Percentiles rank a stretch among this genome's conserved stretches.
Conservation (phyloP, 2,113 vertebrate species). For the Sylvilagus bachmani region DNA sequence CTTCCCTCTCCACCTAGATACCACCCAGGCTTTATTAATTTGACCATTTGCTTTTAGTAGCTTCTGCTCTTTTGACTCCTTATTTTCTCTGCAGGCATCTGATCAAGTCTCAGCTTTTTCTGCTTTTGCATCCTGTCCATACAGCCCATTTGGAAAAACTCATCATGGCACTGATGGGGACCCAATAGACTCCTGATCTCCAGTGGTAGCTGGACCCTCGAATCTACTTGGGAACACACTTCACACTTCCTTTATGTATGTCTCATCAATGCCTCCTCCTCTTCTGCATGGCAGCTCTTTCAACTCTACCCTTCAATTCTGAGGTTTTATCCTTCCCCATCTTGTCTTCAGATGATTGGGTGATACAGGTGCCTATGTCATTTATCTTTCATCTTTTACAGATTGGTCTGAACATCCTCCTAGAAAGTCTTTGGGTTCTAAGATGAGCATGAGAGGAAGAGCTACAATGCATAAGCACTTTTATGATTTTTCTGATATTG, state of each 20-base stretch:
- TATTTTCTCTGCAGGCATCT: neutral
- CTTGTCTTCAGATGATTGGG: neutral
- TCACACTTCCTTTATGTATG: neutral
- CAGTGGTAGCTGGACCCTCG: neutral
- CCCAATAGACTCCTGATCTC: neutral
- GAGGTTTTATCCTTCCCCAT: neutral
- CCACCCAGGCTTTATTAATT: neutral
- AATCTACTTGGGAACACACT: neutral
- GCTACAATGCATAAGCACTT: neutral
- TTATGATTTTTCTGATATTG: neutral
- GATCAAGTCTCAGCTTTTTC: neutral
- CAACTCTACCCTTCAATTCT: neutral
- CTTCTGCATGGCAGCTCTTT: neutral
- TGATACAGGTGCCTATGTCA: neutral
- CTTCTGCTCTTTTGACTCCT: neutral
- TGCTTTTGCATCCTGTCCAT: neutral
- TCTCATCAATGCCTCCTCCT: neutral
- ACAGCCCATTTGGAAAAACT: neutral
- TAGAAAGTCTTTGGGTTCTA: neutral
- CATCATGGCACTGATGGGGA: neutral
- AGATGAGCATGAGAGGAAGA: neutral
- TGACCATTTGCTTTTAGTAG: neutral
- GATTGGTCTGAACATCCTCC: neutral
- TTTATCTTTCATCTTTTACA: neutral
- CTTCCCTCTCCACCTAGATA: neutral